Evolutionary conservation across 2,888 invertebrate genomes (phyloP), one percentile per base, ranked within the genome.

Genomic region (Drosophila neonasuta): DNA sequence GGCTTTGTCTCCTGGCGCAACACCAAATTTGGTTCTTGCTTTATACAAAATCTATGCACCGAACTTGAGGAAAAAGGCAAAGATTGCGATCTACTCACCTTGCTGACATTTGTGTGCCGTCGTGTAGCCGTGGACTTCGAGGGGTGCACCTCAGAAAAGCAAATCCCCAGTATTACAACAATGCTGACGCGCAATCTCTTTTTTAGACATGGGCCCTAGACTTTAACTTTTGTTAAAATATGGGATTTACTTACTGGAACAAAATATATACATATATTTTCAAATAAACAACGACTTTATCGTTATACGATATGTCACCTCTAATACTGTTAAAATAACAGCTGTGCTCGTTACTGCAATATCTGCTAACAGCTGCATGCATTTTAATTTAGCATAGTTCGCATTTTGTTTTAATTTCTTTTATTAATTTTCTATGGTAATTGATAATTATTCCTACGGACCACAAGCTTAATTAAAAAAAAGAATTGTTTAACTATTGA

Each of bases 21-120:
- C 20, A 4, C 20, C 20, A 20, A 20, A 20, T 4, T 20, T 0
- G 54, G 54, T 2, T 32, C 54, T 10, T 54, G 32, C 9, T 54
- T 54, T 8, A 32, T 54, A 24, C 54, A 54, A n/a, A 44, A n/a
- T 41, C 29, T 54, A n/a, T 42, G 42, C n/a, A n/a, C 2, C 9
- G 54, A 54, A 30, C 32, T 44, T 6, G 32, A 54, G 5, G 2
- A 3, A 0, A 54, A 54, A 20, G 44, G 54, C 1, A 54, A 32
- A 20, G 32, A 32, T 2, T 32, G 32, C 17, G 44, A 54, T 11
- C 8, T 54, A 13, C 8, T 44, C 3, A 54, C 32, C 6, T 6
- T 54, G 32, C 20, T 54, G 9, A 54, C 54, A 10, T 32, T 32
- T 3, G 54, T 44, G 9, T 44, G 44, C 3, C 44, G 32, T 1